These are phyloP conservation scores for Halocynthia roretzi DNA, from an alignment of 23 tunicate genomes.

Conservation along the genomic window DNA sequence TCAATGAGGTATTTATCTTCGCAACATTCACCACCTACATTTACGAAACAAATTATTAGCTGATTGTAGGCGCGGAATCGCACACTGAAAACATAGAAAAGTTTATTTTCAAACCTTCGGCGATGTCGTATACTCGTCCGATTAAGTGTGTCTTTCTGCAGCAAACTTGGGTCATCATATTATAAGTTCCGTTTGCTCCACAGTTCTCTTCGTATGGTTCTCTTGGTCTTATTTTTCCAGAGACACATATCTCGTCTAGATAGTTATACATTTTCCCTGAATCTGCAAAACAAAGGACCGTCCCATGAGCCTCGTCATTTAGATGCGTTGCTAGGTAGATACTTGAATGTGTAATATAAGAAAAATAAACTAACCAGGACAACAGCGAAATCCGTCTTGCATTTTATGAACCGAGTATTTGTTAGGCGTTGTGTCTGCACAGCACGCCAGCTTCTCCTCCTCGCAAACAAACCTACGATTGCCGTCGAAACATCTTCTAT, in stretches of 20 bases:
- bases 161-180: constrained; percentile 18
- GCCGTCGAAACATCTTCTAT: neutral
- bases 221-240: constrained; percentile 3
- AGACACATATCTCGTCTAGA: constrained; percentile 12
- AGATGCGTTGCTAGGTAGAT: no score
- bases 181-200: constrained; percentile 1
- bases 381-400: constrained; percentile 7
- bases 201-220: constrained; percentile 12
- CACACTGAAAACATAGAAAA: neutral
- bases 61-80: neutral
- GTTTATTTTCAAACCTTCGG: neutral
- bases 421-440: neutral
- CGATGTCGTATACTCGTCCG: neutral
- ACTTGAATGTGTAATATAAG: no score
- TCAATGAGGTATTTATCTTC: constrained; percentile 13
- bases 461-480: neutral
- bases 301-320: neutral
- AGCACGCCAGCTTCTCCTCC: neutral
- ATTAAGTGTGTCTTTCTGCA: neutral
- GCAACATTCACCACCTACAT: constrained; percentile 28
- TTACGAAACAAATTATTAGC: neutral
- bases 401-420: neutral
- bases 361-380: constrained; percentile 4
- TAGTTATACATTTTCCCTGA: constrained; percentile 16
- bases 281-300: neutral